Percentiles rank a stretch among this genome's conserved stretches.
These are phyloP conservation scores for Pemphredon lugubris DNA, from an alignment of 2,888 invertebrate species.

Conservation along the genomic window DNA sequence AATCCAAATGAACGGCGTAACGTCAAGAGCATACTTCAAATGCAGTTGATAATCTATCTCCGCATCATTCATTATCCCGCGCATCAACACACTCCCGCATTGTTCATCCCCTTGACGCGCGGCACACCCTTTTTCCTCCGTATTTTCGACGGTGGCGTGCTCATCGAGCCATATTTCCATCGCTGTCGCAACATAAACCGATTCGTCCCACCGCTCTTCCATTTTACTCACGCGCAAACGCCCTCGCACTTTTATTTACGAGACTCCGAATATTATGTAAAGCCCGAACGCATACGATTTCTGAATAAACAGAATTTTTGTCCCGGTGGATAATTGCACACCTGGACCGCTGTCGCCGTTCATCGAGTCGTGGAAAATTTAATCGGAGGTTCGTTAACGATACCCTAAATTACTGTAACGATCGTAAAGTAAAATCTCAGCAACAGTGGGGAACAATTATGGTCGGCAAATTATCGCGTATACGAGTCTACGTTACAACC, in stretches of 20 bases:
- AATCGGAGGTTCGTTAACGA: background rate
- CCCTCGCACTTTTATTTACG: constrained; percentile 14
- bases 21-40: constrained; percentile 8
- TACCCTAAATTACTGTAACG: background rate
- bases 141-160: constrained; percentile 23
- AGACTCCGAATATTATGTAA: constrained; percentile 14
- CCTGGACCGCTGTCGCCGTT: no score
- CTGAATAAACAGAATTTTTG: background rate
- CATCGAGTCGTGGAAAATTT: no score
- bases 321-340: background rate
- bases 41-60: constrained; percentile 24
- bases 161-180: constrained; percentile 42
- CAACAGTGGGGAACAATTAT: background rate
- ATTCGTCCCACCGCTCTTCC: constrained; percentile 26
- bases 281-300: background rate
- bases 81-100: constrained; percentile 8
- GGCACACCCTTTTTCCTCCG: constrained; percentile 13
- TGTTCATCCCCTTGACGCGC: constrained; percentile 3
- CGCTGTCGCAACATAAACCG: constrained; percentile 38
- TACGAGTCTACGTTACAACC: background rate
- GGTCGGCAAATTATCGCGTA: background rate
- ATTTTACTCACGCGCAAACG: constrained; percentile 6
- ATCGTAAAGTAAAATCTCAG: background rate
- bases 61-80: constrained; percentile 26
- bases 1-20: constrained; percentile 5